Percentiles rank a stretch among this genome's conserved stretches.
These are phyloP conservation scores for Esox lucius DNA, from an alignment of 2,797 vertebrate species.

Conservation along the genomic window DNA sequence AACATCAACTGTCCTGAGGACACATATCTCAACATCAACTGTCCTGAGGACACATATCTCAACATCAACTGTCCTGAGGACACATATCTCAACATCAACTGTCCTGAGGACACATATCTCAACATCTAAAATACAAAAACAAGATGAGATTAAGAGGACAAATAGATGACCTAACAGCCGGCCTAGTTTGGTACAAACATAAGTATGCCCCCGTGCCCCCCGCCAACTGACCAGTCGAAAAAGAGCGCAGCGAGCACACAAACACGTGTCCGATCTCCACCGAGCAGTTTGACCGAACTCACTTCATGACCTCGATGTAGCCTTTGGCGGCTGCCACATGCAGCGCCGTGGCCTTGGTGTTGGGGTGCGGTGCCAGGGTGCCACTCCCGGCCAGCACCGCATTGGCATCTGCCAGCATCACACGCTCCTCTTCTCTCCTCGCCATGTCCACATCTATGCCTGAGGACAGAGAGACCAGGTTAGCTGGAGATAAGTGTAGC, in stretches of 20 bases:
- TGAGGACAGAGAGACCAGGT: conserved; percentile 38
- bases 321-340: conserved; percentile 85
- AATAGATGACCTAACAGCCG: too few species aligned
- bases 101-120: too few species aligned
- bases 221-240: too few species aligned
- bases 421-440: conserved; percentile 78
- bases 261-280: background rate
- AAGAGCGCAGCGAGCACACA: too few species aligned
- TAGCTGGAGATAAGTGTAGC: background rate
- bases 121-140: too few species aligned
- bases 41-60: too few species aligned
- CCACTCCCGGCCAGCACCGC: conserved; percentile 68
- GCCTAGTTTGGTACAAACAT: conserved; percentile 3
- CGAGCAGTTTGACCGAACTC: conserved; percentile 43
- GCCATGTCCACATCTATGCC: conserved; percentile 82
- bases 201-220: too few species aligned
- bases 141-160: too few species aligned
- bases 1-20: too few species aligned
- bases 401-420: conserved; percentile 81
- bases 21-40: too few species aligned
- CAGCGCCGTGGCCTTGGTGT: conserved; percentile 81
- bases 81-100: too few species aligned
- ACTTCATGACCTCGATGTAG: conserved; percentile 86
- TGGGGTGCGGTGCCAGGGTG: conserved; percentile 75
- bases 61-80: too few species aligned